A percentile compares a stretch with the other conserved stretches of the same genome.
phyloP scores from a whole-genome alignment of 2,888 invertebrate genomes.

The Hyppa rectilinea region DNA sequence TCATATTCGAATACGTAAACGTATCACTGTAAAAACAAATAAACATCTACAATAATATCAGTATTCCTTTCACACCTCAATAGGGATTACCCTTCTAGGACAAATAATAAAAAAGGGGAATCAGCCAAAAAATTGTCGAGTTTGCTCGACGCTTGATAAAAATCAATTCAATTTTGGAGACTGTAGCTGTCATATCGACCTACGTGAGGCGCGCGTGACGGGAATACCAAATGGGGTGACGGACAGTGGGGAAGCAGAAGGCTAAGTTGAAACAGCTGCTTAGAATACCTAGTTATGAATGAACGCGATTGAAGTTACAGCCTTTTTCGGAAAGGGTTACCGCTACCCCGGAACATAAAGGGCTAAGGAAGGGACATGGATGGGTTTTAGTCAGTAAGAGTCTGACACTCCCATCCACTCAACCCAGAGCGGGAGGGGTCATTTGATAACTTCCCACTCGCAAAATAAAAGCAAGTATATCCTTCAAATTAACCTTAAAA shows the following conservation, averaged over 20 bases:
- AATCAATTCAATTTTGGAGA: slow-evolving; percentile 81
- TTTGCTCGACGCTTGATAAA: slow-evolving; percentile 76
- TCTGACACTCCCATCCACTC: no score
- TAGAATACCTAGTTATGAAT: neutral
- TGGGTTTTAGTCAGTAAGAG: no score
- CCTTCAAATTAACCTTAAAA: neutral
- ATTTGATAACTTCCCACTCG: no score
- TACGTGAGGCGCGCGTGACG: slow-evolving; percentile 72
- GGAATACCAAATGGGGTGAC: slow-evolving; percentile 64
- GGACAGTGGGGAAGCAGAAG: slow-evolving; percentile 46
- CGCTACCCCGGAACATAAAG: no score
- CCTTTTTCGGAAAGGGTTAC: no score
- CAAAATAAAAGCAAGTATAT: no score
- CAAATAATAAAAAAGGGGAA: slow-evolving; percentile 73
- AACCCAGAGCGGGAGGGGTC: no score
- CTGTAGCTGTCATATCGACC: slow-evolving; percentile 77
- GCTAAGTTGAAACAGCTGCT: neutral
- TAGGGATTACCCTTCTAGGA: slow-evolving; percentile 72
- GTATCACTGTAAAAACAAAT: slow-evolving; percentile 50
- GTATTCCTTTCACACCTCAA: slow-evolving; percentile 65
- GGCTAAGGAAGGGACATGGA: no score
- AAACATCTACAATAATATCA: slow-evolving; percentile 61
- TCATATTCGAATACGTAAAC: slow-evolving; percentile 41
- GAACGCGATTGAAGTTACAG: no score
- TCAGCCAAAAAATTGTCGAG: slow-evolving; percentile 76